Evolutionary conservation across 2,113 vertebrate genomes (phyloP).

Genomic region (Lepus americanus): DNA sequence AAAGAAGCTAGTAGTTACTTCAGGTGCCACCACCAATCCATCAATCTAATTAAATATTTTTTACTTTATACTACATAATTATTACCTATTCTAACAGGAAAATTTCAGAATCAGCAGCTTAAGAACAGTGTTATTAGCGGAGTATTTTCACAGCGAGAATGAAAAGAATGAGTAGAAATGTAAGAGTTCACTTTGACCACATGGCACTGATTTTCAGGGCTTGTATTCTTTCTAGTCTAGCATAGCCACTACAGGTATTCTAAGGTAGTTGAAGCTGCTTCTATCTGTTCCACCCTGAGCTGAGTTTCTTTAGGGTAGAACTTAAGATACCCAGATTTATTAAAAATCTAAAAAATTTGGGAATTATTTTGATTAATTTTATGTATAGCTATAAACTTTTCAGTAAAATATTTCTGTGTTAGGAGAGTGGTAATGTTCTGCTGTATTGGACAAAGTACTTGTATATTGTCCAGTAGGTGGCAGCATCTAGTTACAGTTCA

Average conservation of each 20-base stretch:
- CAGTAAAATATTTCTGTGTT: not conserved
- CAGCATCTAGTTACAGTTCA: slow-evolving; percentile 74
- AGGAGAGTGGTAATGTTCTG: not conserved
- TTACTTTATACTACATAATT: slow-evolving; percentile 1
- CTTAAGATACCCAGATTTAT: not conserved
- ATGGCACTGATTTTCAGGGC: not conserved
- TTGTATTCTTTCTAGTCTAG: not conserved
- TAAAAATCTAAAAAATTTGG: slow-evolving; percentile 20
- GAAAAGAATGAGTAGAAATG: slow-evolving; percentile 13
- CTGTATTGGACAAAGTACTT: not conserved
- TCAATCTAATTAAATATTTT: not conserved
- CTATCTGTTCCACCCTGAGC: not conserved
- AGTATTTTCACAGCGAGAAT: not conserved
- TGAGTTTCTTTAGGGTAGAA: slow-evolving; percentile 39
- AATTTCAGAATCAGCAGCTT: not conserved
- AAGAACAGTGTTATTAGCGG: slow-evolving; percentile 6
- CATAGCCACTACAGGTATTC: not conserved
- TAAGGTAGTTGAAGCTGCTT: not conserved
- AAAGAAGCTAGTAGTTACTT: slow-evolving; percentile 5
- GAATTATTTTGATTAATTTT: slow-evolving; percentile 11
- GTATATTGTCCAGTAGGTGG: slow-evolving; percentile 85
- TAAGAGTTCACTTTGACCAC: not conserved
- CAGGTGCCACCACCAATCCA: not conserved
- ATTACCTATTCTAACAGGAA: slow-evolving; percentile 39
- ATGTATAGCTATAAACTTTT: not conserved